phyloP scores from a whole-genome alignment of 2,888 invertebrate genomes.

The Drosophila emarginata region DNA sequence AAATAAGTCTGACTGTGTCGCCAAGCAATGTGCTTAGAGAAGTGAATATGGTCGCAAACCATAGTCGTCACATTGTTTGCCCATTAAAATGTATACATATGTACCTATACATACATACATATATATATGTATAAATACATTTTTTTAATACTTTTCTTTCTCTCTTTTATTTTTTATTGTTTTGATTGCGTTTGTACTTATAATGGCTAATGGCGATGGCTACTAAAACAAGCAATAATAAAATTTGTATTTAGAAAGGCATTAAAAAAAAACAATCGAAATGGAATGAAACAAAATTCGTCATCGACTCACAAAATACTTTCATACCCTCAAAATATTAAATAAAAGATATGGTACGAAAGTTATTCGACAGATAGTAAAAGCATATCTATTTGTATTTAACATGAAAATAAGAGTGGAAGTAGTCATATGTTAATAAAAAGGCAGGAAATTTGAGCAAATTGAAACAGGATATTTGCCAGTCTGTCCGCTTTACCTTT shows the following conservation, averaged over 20 bases:
- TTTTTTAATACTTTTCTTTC: constrained; percentile 17
- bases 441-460: too few relatives aligned
- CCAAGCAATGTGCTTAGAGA: constrained; percentile 28
- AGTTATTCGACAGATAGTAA: neutral
- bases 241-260: constrained; percentile 29
- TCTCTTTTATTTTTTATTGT: neutral
- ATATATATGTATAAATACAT: too few relatives aligned
- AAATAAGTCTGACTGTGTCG: constrained; percentile 36
- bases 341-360: neutral
- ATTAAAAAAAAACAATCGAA: constrained; percentile 13
- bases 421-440: too few relatives aligned
- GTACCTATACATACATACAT: too few relatives aligned
- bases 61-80: constrained; percentile 35
- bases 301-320: constrained; percentile 39
- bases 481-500: neutral
- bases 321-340: neutral
- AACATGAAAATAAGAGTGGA: too few relatives aligned
- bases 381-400: neutral
- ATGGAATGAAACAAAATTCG: constrained; percentile 49
- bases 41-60: neutral
- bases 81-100: constrained; percentile 48
- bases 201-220: constrained; percentile 51
- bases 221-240: constrained; percentile 36
- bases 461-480: neutral
- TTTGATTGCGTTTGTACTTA: neutral